Base-by-base conservation (phyloP, 1,140 invertebrate genomes). In the Trachelipus rathkii region DNA sequence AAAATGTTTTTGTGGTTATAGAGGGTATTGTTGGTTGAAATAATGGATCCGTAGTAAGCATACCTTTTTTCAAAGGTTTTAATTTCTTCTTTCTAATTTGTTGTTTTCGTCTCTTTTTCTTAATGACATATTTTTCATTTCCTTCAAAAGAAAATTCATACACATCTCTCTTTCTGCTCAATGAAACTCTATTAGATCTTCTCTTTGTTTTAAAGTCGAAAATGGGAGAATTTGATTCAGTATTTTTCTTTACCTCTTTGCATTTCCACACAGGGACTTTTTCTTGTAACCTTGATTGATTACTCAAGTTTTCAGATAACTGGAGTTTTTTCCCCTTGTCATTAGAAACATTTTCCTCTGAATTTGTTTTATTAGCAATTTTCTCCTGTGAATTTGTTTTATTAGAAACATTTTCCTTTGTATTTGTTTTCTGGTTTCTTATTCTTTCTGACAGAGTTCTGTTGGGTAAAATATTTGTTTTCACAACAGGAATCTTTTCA, bases 41-140 rank as follows among this genome's bases (percentile, higher is more conserved):
- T 19, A 60, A 60, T 15, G 50, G 50, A 60, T 60, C 50, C 4
- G 50, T 60, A 19, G 50, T 60, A 60, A 60, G 50, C 8, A 60
- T 3, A 60, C 50, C 19, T 19, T 13, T 15, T 19, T 60, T 60
- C 50, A 60, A 15, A 60, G 50, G 19, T 60, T 60, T 60, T 19
- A 60, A 60, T 60, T 60, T 60, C 50, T 60, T 60, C 50, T 60
- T 60, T 60, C 50, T 60, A 3, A 60, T 8, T 60, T 60, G 50
- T 8, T 15, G 11, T 8, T 60, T 60, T 8, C 50, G 50, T 8
- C 19, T 60, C 11, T 13, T 60, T 60, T 60, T 60, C 50, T 60
- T 60, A 13, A 15, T 60, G 50, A 19, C 50, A 60, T 3, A 15
- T 19, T 60, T 60, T 60, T 19, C 19, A 19, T 19, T 60, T 60